Evolutionary conservation across 2,113 vertebrate species (phyloP).

Genomic region (Tenebrosternarchus preto): DNA sequence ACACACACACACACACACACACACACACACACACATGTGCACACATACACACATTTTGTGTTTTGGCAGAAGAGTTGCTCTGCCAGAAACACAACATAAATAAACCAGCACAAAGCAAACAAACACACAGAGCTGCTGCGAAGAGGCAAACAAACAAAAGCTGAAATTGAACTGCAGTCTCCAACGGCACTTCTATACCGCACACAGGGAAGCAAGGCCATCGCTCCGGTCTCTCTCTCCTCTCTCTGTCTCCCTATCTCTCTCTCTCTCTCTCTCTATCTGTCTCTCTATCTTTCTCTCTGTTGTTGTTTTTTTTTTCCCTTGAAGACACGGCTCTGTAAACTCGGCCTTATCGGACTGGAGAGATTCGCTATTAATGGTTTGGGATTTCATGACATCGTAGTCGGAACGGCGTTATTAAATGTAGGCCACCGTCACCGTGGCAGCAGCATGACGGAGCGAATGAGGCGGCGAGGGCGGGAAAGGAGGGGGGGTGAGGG

Average conservation of each 20-base stretch:
- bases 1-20: slow-evolving; percentile 54
- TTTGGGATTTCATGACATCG: slow-evolving; percentile 61
- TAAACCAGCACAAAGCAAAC: slow-evolving; percentile 66
- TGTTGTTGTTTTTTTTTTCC: slow-evolving; percentile 18
- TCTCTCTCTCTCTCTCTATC: slow-evolving; percentile 2
- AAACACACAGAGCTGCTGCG: slow-evolving; percentile 64
- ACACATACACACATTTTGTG: slow-evolving; percentile 22
- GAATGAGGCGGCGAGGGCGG: background rate
- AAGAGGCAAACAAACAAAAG: slow-evolving; percentile 63
- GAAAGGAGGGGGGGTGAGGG: no score
- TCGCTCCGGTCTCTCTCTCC: background rate
- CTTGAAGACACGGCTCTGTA: slow-evolving; percentile 35
- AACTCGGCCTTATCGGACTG: slow-evolving; percentile 40
- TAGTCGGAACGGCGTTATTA: slow-evolving; percentile 57
- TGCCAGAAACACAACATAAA: slow-evolving; percentile 65
- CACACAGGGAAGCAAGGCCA: slow-evolving; percentile 4
- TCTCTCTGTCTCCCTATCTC: slow-evolving; percentile 30
- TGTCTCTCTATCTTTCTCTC: slow-evolving; percentile 16
- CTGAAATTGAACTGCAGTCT: slow-evolving; percentile 36
- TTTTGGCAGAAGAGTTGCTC: slow-evolving; percentile 56
- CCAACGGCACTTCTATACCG: slow-evolving; percentile 32
- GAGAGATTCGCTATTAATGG: slow-evolving; percentile 49
- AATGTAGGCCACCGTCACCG: slow-evolving; percentile 46
- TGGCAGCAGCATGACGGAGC: background rate
- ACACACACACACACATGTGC: slow-evolving; percentile 39